Evolutionary conservation across 37 sponge, comb jelly and placozoan genomes (phyloP).

Genomic region (Dysidea cf. avara): DNA sequence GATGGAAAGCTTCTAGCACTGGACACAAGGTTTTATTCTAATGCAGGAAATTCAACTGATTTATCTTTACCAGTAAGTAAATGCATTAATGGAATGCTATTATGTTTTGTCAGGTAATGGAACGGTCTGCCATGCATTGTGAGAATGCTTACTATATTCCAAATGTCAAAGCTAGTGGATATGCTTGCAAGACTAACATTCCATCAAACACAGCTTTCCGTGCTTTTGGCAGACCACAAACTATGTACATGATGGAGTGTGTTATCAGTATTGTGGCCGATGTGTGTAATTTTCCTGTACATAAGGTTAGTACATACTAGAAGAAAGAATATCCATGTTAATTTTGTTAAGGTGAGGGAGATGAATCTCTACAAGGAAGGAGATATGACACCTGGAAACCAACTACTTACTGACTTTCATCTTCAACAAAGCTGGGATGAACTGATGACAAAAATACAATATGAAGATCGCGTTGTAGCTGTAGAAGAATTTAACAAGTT

Average conservation of each 20-base stretch:
- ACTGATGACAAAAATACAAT: slow-evolving; percentile 40
- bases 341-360: slow-evolving; percentile 39
- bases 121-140: slow-evolving; percentile 54
- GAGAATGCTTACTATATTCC: slow-evolving; percentile 77
- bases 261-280: slow-evolving; percentile 49
- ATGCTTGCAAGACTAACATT: slow-evolving; percentile 72
- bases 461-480: slow-evolving; percentile 10
- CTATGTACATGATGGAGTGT: slow-evolving; percentile 71
- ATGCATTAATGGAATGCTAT: neutral
- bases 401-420: slow-evolving; percentile 45
- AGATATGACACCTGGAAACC: slow-evolving; percentile 50
- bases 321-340: neutral
- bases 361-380: slow-evolving; percentile 69
- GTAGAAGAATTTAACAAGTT: slow-evolving; percentile 74
- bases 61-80: slow-evolving; percentile 56
- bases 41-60: slow-evolving; percentile 72
- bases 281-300: slow-evolving; percentile 24
- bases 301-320: slow-evolving; percentile 21
- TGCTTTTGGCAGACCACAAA: slow-evolving; percentile 88
- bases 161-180: slow-evolving; percentile 36
- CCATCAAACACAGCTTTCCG: slow-evolving; percentile 88
- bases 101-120: slow-evolving; percentile 47
- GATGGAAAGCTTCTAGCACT: slow-evolving; percentile 65
- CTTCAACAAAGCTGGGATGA: slow-evolving; percentile 68
- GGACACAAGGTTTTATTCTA: slow-evolving; percentile 59